Evolutionary conservation across 2,888 invertebrate species (phyloP).

Genomic region (Caradrina clavipalpis): DNA sequence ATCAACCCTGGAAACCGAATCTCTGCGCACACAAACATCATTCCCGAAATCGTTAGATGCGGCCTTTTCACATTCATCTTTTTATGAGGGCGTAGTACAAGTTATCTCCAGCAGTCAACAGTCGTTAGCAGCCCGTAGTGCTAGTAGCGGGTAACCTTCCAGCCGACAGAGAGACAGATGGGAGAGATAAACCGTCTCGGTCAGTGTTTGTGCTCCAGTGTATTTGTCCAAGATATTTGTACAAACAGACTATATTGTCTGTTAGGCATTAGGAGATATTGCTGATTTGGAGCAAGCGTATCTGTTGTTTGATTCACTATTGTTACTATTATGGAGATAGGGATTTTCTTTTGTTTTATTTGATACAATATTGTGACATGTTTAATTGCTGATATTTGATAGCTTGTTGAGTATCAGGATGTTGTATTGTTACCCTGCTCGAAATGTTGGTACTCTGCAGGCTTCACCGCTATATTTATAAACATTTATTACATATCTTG

Average conservation of each 20-base stretch:
- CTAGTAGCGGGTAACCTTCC: constrained; percentile 14
- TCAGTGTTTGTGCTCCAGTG: constrained; percentile 41
- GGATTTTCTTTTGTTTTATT: not conserved
- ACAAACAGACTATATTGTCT: constrained; percentile 36
- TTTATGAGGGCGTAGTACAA: not conserved
- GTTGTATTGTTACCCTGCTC: not conserved
- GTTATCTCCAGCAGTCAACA: constrained; percentile 21
- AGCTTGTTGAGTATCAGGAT: not conserved
- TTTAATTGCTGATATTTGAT: not conserved
- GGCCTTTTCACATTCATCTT: not conserved
- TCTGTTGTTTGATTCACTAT: constrained; percentile 24
- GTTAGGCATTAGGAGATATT: constrained; percentile 40
- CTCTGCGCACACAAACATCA: not conserved
- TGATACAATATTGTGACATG: not conserved
- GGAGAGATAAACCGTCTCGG: constrained; percentile 33
- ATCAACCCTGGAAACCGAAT: not conserved
- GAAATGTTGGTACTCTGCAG: not conserved
- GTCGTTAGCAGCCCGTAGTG: constrained; percentile 8
- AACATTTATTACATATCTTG: not conserved
- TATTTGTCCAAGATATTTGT: constrained; percentile 49
- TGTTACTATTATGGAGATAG: constrained; percentile 6
- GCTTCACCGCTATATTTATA: not conserved
- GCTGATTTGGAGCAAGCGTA: constrained; percentile 28
- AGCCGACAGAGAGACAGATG: constrained; percentile 41
- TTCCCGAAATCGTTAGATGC: not conserved